Conservation (phyloP, 2,113 vertebrate species). For the Lynx canadensis region DNA sequence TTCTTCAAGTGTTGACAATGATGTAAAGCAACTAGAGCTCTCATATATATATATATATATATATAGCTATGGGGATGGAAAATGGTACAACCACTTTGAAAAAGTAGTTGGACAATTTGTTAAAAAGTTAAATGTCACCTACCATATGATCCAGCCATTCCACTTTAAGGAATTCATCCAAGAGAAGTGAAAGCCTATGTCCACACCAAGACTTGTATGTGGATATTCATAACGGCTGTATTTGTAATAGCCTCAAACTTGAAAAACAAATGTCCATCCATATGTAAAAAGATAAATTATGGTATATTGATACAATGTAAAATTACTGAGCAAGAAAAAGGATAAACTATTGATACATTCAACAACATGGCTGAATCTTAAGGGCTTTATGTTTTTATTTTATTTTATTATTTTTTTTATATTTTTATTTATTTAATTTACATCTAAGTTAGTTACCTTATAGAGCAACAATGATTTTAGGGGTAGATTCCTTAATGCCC, state of each 20-base stretch:
- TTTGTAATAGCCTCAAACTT: background rate
- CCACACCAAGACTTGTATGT: background rate
- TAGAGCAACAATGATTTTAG: too few species aligned
- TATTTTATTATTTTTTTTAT: too few species aligned
- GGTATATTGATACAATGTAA: background rate
- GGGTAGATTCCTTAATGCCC: too few species aligned
- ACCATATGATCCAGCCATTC: background rate
- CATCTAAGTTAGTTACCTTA: too few species aligned
- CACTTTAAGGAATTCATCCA: background rate
- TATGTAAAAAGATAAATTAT: background rate
- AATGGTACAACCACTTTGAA: background rate
- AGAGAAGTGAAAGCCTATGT: background rate
- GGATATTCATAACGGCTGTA: background rate
- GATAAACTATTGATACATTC: background rate
- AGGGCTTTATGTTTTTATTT: background rate
- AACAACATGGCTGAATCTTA: background rate
- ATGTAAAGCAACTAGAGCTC: background rate
- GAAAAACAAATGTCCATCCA: background rate
- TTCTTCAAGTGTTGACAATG: background rate
- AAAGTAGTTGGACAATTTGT: background rate
- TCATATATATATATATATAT: too few species aligned
- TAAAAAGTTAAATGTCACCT: background rate
- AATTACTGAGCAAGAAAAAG: background rate
- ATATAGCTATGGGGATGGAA: background rate
- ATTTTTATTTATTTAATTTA: too few species aligned